Conservation (phyloP, 2,797 vertebrate genomes). For the Lacerta viridis region DNA sequence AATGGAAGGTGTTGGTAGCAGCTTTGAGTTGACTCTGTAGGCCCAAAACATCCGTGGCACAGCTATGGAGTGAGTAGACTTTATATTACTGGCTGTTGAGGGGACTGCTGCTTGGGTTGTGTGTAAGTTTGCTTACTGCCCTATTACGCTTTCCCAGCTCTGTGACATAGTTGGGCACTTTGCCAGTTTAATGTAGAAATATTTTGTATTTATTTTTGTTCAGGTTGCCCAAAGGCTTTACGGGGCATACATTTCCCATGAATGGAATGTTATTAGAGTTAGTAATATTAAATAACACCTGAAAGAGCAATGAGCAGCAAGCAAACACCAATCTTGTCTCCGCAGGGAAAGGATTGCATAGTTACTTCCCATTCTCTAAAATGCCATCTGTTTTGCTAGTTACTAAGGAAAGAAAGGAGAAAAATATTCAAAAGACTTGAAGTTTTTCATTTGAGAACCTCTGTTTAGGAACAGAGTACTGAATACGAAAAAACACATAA, state of each 20-base stretch:
- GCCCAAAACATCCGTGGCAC: not conserved
- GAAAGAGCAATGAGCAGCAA: constrained; percentile 67
- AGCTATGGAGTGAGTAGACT: fast-evolving
- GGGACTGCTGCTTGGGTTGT: not conserved
- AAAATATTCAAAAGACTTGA: constrained; percentile 58
- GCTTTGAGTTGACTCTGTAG: not conserved
- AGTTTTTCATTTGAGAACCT: constrained; percentile 67
- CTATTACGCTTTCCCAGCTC: constrained; percentile 4
- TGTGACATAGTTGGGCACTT: constrained; percentile 15
- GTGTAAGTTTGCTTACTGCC: not conserved
- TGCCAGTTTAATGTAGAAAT: constrained; percentile 57
- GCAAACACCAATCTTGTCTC: constrained; percentile 33
- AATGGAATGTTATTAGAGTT: constrained; percentile 70
- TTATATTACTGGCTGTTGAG: constrained; percentile 1
- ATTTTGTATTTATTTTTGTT: constrained; percentile 57
- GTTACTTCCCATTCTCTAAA: constrained; percentile 52
- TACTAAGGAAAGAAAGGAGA: constrained; percentile 14
- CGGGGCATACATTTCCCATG: constrained; percentile 55
- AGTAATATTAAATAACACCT: constrained; percentile 67
- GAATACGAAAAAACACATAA: constrained; percentile 65
- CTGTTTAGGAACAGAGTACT: constrained; percentile 64
- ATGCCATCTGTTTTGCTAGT: constrained; percentile 75
- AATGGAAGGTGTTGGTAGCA: not conserved
- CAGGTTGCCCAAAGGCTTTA: constrained; percentile 49
- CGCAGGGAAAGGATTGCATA: constrained; percentile 46